These are phyloP conservation scores for Chaetodon auriga DNA, from an alignment of 2,113 vertebrate species.

Conservation along the genomic window DNA sequence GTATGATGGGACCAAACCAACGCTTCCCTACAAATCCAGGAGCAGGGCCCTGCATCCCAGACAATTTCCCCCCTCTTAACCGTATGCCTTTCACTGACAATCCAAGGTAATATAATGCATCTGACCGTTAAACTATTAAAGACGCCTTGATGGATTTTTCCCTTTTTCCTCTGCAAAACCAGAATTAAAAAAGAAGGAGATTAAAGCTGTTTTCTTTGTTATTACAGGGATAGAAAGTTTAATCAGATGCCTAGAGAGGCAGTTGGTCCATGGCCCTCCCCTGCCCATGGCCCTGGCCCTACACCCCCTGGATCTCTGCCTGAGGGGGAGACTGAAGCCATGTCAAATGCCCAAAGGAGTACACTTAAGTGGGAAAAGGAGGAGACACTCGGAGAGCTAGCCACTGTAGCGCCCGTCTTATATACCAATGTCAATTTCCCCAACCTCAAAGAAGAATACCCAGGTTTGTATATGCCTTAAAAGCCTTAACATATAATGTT, in stretches of 20 bases:
- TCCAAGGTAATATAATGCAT: constrained; percentile 76
- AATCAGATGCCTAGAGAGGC: constrained; percentile 89
- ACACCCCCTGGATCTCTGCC: constrained; percentile 81
- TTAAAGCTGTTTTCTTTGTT: constrained; percentile 22
- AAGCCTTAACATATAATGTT: background rate
- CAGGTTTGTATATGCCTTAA: constrained; percentile 83
- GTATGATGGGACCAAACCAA: constrained; percentile 90
- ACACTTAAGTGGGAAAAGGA: constrained; percentile 99
- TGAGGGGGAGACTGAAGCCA: constrained; percentile 92
- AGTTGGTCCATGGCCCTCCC: constrained; percentile 85
- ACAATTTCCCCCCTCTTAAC: constrained; percentile 88
- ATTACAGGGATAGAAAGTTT: constrained; percentile 91
- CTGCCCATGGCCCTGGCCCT: constrained; percentile 74
- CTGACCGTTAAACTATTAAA: background rate
- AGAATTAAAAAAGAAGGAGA: too few relatives aligned
- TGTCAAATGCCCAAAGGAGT: constrained; percentile 96
- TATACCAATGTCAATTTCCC: constrained; percentile 98
- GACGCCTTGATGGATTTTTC: background rate
- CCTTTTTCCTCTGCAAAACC: background rate
- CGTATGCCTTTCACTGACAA: constrained; percentile 90
- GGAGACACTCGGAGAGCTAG: constrained; percentile 95
- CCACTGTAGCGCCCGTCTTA: constrained; percentile 96
- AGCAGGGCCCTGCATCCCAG: constrained; percentile 84
- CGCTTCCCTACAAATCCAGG: constrained; percentile 89
- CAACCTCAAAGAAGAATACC: constrained; percentile 95